Base-by-base conservation (phyloP, 1,140 invertebrate genomes). In the Drosophila subpulchrella region DNA sequence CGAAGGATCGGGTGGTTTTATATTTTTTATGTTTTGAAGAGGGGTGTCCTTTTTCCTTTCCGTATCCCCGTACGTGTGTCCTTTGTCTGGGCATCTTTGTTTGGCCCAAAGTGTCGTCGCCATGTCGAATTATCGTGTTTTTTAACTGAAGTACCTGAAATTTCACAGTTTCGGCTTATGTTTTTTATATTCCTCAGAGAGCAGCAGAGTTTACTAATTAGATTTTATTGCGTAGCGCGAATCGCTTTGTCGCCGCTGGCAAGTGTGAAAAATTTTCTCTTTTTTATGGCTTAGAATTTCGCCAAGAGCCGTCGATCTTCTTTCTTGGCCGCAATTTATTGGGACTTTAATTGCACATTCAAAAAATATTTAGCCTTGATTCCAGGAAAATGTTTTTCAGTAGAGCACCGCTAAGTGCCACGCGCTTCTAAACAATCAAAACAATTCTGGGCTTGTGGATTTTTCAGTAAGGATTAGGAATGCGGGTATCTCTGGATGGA, bases 31-130 rank as follows among this genome's bases (percentile, higher is more conserved):
- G 7, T 38, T 46, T 44, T 13, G 15, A 24, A 41, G 59, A 75
- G 68, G 68, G 68, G 68, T 72, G 68, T 71, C 72, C 61, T 46
- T 75, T 47, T 65, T 48, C 53, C 47, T 38, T 74, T 47, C 58
- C 47, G 42, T 65, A 56, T 78, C 63, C 60, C 51, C 6, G 67
- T 62, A 61, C 79, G 83, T 88, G 83, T 89, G 83, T 88, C 83
- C 79, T 82, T 88, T 88, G 83, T 88, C 48, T 15, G 58, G 75
- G 73, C 73, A 72, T 88, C 85, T 84, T 88, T 88, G 85, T 88
- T 88, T 82, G 79, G 44, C 60, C 79, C 59, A 32, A 84, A 88
- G 84, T 88, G 84, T 89, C 80, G 76, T 86, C 84, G 81, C 83
- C 83, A 89, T 89, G 76, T 68, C 83, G 57, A 80, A 88, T 86